These are phyloP conservation scores for Streptopelia turtur DNA, from an alignment of 2,797 vertebrate genomes.

Conservation along the genomic window DNA sequence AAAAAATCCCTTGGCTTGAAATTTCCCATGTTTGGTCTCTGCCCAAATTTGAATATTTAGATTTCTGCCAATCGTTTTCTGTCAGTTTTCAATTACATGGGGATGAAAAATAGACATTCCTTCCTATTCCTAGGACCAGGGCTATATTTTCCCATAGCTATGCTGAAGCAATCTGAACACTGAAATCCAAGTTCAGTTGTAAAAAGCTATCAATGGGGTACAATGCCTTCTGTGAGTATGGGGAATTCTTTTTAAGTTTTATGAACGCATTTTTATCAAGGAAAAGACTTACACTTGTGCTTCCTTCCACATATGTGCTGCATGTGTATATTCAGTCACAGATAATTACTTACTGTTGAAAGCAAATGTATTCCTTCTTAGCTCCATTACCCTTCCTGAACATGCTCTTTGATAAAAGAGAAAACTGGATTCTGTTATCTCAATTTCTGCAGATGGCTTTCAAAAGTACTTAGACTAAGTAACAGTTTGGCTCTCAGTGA, in stretches of 20 bases:
- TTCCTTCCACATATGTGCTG: conserved; percentile 34
- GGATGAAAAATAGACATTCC: conserved; percentile 56
- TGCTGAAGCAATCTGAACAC: background rate
- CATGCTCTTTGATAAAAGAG: conserved; percentile 20
- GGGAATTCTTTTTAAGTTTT: conserved; percentile 30
- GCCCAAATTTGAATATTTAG: conserved; percentile 43
- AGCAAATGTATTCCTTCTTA: conserved; percentile 35
- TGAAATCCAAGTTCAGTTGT: background rate
- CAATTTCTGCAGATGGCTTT: conserved; percentile 21
- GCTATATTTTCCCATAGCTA: conserved; percentile 37
- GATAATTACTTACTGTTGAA: conserved; percentile 50
- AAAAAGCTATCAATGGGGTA: conserved; percentile 4
- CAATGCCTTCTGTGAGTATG: background rate
- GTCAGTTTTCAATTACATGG: conserved; percentile 57
- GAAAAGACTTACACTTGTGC: background rate
- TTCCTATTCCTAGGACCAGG: conserved; percentile 22
- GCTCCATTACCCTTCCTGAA: conserved; percentile 18
- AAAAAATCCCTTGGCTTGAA: background rate
- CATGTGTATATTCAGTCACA: conserved; percentile 24
- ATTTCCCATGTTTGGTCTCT: conserved; percentile 42
- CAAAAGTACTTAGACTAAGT: conserved; percentile 10
- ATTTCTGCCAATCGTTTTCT: conserved; percentile 52
- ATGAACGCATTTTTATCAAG: conserved; percentile 3
- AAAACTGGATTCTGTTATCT: conserved; percentile 38
- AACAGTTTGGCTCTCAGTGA: background rate